Base-by-base conservation (phyloP, 92 coral and sea anemone genomes). In the Phenganax marumi region DNA sequence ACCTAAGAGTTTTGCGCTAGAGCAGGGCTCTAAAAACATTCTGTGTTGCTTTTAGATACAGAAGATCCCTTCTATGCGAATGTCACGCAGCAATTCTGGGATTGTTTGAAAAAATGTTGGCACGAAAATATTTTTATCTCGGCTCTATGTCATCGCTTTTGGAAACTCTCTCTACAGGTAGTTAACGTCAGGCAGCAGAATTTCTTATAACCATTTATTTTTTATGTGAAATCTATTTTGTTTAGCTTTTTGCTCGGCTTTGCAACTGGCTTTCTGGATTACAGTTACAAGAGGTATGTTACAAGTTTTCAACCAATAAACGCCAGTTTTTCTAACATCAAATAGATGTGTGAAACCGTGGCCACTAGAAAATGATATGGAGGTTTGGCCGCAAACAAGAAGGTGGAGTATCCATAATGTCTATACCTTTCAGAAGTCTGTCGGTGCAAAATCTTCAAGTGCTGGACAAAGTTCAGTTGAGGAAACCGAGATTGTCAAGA, bases 131-230 rank as follows among this genome's bases (percentile, higher is more conserved):
- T 96, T n/a, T 96, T 91, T 77, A 58, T 96, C 16, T 81, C 90
- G 51, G 97, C 93, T 3, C 84, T 96, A 81, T 96, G 93, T 61
- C 93, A 96, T 73, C 85, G 97, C 68, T 96, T 96, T 80, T 96
- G 99, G 99, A 95, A 92, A 80, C 89, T 95, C 33, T 92, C 97
- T 10, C 77, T 95, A 60, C 98, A 95, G 97, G 98, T 95, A 33
- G 47, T 23, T 55, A 39, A 12, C 2, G 16, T 73, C 39, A 8
- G 13, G 12, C 50, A 66, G 9, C 7, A 46, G 19, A 52, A 72
- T 58, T 13, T 12, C 23, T 55, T 46, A n/a, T n/a, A 14, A 52
- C 26, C 7, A 60, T 17, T 47, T 8, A 70, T 51, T 33, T 18
- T 75, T 54, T 33, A 33, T 5, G 43, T 33, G 43, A 33, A 33